Evolutionary conservation across 2,797 vertebrate genomes (phyloP), one percentile per base, ranked within the genome.

Genomic region (Lagorchestes hirsutus): DNA sequence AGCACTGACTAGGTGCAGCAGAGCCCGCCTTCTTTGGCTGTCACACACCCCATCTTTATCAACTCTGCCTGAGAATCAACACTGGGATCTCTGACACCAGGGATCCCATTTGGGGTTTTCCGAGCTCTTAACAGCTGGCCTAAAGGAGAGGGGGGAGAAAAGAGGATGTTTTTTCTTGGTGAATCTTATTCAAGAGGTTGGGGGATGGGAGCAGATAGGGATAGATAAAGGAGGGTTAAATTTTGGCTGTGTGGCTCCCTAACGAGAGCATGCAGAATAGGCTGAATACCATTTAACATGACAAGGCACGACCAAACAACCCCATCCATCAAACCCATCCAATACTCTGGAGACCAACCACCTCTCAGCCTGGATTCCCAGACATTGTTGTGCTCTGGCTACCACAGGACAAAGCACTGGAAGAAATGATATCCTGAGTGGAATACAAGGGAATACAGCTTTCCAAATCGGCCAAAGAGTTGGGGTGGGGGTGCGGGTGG

Each of bases 371-470:
- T 22, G 92, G n/a, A 28, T 82, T 87, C 67, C 55, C 67, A n/a
- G 82, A 55, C 8, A 5, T 52, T 50, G 94, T 90, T 57, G 62
- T 59, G 96, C 94, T 93, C 62, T 93, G 57, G 95, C 92, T 95
- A 91, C 95, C 91, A 55, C 28, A 11, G 94, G 91, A 92, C 98
- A 95, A 95, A 92, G 58, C 31, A n/a, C 62, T 94, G 90, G 94
- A 92, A 92, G 95, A 94, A 95, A 91, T 55, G 54, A 74, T 0
- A 0, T 8, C 0, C 5, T 9, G n/a, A 74, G 96, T 96, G 96
- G 97, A 96, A 91, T 87, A 46, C 92, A 92, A 97, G 50, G 93
- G 95, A 67, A 93, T 94, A 95, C 95, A 34, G 93, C 94, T 96
- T 93, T 96, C 92, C 54, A 67, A 91, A 62, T 40, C 34, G 92